phyloP scores from a whole-genome alignment of 1,140 invertebrate species.

The Gonatopus flavifemur region DNA sequence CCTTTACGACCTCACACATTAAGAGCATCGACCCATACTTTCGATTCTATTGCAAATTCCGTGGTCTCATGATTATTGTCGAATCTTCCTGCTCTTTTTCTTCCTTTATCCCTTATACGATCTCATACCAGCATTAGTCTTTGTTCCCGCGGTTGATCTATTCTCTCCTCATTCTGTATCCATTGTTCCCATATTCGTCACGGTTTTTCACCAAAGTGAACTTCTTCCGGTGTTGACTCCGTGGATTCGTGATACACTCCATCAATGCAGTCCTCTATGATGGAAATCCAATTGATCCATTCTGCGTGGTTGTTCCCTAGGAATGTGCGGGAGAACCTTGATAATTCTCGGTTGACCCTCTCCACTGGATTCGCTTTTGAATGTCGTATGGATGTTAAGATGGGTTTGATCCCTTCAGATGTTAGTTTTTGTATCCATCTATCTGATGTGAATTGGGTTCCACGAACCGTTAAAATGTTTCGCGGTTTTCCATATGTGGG shows the following conservation, averaged over 20 bases:
- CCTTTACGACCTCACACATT: too few relatives aligned
- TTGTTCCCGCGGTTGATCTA: too few relatives aligned
- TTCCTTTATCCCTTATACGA: too few relatives aligned
- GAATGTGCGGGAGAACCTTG: slow-evolving; percentile 3
- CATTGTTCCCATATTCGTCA: too few relatives aligned
- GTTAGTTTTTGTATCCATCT: neutral
- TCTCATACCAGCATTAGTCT: too few relatives aligned
- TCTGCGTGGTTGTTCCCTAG: neutral
- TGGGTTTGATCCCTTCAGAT: slow-evolving; percentile 2
- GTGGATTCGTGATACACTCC: slow-evolving; percentile 7
- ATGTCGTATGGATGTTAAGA: slow-evolving; percentile 10
- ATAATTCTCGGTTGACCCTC: too few relatives aligned
- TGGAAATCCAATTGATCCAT: neutral
- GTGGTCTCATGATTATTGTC: too few relatives aligned
- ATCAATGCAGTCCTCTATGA: slow-evolving; percentile 11
- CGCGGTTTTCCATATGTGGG: slow-evolving; percentile 11
- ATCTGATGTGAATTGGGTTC: slow-evolving; percentile 10
- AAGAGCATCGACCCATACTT: too few relatives aligned
- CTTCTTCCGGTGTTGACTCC: slow-evolving; percentile 1
- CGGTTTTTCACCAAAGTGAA: neutral
- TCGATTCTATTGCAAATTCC: too few relatives aligned
- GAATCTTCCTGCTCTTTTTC: too few relatives aligned
- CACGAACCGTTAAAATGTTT: slow-evolving; percentile 10
- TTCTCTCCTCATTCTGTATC: too few relatives aligned
- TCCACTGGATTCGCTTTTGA: slow-evolving; percentile 3